phyloP scores from a whole-genome alignment of 2,113 vertebrate species.

The Pseudolaguvia tuberculata region DNA sequence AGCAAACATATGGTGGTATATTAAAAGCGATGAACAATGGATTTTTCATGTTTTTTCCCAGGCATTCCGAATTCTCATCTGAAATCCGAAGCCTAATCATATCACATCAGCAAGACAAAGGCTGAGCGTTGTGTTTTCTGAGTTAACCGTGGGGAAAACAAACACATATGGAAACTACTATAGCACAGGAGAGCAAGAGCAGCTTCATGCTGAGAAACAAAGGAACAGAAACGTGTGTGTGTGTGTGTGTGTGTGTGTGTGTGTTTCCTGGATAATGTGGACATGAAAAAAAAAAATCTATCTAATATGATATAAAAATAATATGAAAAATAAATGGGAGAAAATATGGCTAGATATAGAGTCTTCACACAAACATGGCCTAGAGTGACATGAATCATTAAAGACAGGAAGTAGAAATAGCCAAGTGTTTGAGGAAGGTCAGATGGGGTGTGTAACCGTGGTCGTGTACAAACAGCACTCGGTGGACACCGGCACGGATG shows the following conservation, averaged over 20 bases:
- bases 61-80: background rate
- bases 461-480: conserved; percentile 19
- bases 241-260: background rate
- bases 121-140: background rate
- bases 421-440: conserved; percentile 39
- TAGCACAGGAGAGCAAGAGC: background rate
- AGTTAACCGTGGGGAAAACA: background rate
- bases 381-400: conserved; percentile 56
- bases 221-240: background rate
- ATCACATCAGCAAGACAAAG: conserved; percentile 1
- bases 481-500: conserved; percentile 21
- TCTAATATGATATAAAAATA: conserved; percentile 8
- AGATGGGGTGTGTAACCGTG: conserved; percentile 5
- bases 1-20: conserved; percentile 15
- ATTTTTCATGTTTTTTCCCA: background rate
- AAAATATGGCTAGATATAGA: conserved; percentile 62
- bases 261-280: too few relatives aligned
- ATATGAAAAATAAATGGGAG: conserved; percentile 42
- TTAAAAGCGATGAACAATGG: conserved; percentile 22
- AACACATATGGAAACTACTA: conserved; percentile 14
- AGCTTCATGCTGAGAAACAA: background rate
- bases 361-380: conserved; percentile 60
- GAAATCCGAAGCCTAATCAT: conserved; percentile 9
- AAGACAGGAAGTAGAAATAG: conserved; percentile 48
- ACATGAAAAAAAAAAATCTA: background rate